Conservation (phyloP, 1,140 invertebrate genomes). For the Acromyrmex heyeri region DNA sequence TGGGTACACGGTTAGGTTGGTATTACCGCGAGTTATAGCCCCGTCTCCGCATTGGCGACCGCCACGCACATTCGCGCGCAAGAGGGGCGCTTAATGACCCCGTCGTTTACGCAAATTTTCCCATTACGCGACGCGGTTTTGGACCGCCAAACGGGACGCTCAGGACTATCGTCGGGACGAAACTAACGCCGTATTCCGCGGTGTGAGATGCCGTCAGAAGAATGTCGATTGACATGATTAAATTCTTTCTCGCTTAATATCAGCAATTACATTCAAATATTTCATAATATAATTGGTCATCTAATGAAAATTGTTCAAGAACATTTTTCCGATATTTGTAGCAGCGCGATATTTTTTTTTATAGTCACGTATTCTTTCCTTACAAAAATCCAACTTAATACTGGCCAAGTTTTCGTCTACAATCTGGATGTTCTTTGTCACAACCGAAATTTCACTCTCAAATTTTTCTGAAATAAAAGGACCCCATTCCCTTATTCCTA, state of each 20-base stretch:
- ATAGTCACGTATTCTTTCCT: background rate
- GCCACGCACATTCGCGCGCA: constrained; percentile 78
- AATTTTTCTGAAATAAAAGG: too few species aligned
- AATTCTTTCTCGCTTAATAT: background rate
- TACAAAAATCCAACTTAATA: too few species aligned
- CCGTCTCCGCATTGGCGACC: constrained; percentile 76
- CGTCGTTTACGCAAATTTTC: constrained; percentile 87
- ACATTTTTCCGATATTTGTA: background rate
- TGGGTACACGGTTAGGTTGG: constrained; percentile 87
- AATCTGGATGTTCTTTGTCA: too few species aligned
- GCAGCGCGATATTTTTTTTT: background rate
- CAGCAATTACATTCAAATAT: background rate
- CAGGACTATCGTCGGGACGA: constrained; percentile 75
- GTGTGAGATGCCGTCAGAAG: background rate
- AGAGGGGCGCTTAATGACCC: constrained; percentile 84
- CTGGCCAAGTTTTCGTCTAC: too few species aligned
- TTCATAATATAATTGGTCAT: background rate
- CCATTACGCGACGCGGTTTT: constrained; percentile 86
- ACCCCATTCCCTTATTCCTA: too few species aligned
- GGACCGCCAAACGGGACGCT: constrained; percentile 82
- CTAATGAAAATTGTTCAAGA: background rate
- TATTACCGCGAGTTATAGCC: constrained; percentile 87
- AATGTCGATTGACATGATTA: background rate
- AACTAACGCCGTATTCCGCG: constrained; percentile 42
- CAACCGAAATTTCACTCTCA: too few species aligned